Conservation (phyloP, 1,140 invertebrate genomes). For the Trinorchestia longiramus region DNA sequence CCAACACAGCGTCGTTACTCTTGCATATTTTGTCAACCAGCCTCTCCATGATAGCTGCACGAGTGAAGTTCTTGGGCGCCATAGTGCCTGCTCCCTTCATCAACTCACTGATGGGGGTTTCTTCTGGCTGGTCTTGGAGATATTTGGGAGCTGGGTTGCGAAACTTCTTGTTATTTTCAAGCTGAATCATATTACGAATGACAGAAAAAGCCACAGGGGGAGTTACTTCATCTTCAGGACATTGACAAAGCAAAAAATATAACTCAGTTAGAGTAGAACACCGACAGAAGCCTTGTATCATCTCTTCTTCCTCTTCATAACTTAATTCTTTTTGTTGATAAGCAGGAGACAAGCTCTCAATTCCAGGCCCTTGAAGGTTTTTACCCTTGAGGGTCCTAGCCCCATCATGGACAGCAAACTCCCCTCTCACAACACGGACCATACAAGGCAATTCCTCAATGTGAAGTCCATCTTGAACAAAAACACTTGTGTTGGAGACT, state of each 20-base stretch:
- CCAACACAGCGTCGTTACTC: conserved; percentile 69
- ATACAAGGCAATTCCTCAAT: conserved; percentile 80
- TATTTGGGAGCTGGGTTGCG: conserved; percentile 68
- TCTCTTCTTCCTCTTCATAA: conserved; percentile 69
- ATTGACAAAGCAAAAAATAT: conserved; percentile 70
- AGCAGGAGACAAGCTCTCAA: conserved; percentile 65
- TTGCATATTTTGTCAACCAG: conserved; percentile 71
- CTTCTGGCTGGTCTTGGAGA: conserved; percentile 20
- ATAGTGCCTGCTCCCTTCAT: conserved; percentile 23
- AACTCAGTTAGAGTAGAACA: conserved; percentile 68
- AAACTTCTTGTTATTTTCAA: conserved; percentile 72
- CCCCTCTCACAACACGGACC: conserved; percentile 71
- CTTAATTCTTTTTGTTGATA: conserved; percentile 62
- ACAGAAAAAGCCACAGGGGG: conserved; percentile 73
- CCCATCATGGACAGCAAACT: conserved; percentile 61
- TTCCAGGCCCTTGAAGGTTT: conserved; percentile 67
- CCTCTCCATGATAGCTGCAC: conserved; percentile 71
- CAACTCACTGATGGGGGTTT: not conserved
- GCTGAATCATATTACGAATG: conserved; percentile 73
- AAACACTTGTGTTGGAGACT: conserved; percentile 72
- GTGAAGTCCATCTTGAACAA: conserved; percentile 78
- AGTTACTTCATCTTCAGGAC: conserved; percentile 73
- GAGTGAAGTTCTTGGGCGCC: conserved; percentile 67
- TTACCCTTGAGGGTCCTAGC: conserved; percentile 68
- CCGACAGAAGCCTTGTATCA: conserved; percentile 69